phyloP scores from a whole-genome alignment of 2,113 vertebrate species.

The Cyanoderma ruficeps region DNA sequence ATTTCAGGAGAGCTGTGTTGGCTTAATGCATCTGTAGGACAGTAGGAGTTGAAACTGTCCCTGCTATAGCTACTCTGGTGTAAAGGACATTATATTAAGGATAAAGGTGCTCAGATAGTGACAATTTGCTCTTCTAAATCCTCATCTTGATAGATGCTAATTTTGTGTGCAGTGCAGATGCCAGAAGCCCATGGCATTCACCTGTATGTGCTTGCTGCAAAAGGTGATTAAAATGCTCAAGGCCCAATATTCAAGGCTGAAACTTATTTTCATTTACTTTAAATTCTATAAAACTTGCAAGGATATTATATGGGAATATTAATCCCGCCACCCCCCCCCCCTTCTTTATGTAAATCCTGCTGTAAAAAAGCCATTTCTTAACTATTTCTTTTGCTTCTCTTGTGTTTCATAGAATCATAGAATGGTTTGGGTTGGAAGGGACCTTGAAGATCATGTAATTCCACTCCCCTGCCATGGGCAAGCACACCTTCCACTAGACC shows the following conservation, averaged over 20 bases:
- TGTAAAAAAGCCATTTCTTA: background rate
- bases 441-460: background rate
- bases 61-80: background rate
- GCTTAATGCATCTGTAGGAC: background rate
- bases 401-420: background rate
- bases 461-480: background rate
- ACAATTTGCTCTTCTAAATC: background rate
- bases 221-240: background rate
- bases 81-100: background rate
- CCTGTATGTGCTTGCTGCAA: background rate
- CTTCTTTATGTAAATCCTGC: background rate
- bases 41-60: background rate
- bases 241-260: background rate
- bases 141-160: background rate
- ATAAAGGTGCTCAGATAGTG: background rate
- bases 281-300: background rate
- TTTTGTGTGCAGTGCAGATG: background rate
- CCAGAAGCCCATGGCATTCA: background rate
- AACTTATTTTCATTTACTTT: background rate
- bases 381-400: background rate
- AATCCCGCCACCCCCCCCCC: accelerated
- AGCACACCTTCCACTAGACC: background rate
- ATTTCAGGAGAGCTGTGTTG: background rate
- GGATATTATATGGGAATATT: background rate
- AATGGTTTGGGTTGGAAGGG: background rate